Evolutionary conservation across 2,797 vertebrate genomes (phyloP), one percentile per base, ranked within the genome.

Genomic region (Epinephelus malabaricus): DNA sequence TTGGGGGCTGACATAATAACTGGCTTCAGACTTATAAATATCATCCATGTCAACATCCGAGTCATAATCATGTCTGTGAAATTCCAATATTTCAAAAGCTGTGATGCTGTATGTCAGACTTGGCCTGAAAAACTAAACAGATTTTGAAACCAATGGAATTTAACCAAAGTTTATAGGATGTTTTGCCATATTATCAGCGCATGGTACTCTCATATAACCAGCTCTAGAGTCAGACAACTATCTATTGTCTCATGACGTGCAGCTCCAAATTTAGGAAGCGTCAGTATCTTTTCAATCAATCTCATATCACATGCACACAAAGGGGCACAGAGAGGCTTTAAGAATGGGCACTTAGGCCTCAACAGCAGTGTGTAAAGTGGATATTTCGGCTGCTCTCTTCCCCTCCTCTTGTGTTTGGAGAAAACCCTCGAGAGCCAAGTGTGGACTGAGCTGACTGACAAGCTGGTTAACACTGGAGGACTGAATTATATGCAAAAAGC

Each of bases 1-100:
- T 7, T 66, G 45, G 21, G 38, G 66, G 51, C 54, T 10, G 34
- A 53, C 40, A 67, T 76, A 76, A 76, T 73, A 21, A 63, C n/a
- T n/a, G 27, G 61, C 62, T 68, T 76, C 54, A 78, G 19, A 55
- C 49, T 75, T 69, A 78, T 69, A 73, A 69, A 65, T 40, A 73
- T 49, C 23, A 43, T 43, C 67, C 66, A 34, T 45, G 64, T 77
- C 76, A 70, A 70, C 69, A 54, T 54, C 59, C 3, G 18, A 53
- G 63, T 67, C 51, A 69, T 82, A 76, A 76, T 74, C 71, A 67
- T 73, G 56, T 34, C 45, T 54, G 55, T 59, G 49, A 67, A 53
- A 79, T 80, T 14, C 13, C 1, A 2, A 47, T 63, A 47, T 66
- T 59, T 69, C 1, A 2, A 47, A 67, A 59, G 51, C 46, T 46